phyloP scores from a whole-genome alignment of 1,140 invertebrate genomes.

The Cydia amplana region DNA sequence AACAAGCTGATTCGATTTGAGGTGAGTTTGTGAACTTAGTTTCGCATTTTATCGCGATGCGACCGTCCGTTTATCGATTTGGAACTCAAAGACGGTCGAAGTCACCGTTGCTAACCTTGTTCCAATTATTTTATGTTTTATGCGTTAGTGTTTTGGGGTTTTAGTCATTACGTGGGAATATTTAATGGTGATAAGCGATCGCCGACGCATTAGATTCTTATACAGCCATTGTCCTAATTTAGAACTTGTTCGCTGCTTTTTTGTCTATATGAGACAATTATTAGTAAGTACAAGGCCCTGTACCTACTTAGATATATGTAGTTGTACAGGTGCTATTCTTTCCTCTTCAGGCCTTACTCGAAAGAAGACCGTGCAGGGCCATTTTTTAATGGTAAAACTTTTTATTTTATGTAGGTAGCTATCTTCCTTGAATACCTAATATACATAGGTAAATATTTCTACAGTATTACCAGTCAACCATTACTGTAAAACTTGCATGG shows the following conservation, averaged over 20 bases:
- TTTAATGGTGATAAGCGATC: background rate
- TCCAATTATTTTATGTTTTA: slow-evolving; percentile 60
- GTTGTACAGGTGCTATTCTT: background rate
- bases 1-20: slow-evolving; percentile 70
- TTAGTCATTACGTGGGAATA: slow-evolving; percentile 3
- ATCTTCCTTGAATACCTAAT: too few species aligned
- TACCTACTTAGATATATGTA: background rate
- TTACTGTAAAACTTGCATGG: too few species aligned
- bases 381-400: too few species aligned
- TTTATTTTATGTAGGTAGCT: too few species aligned
- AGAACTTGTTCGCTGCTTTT: background rate
- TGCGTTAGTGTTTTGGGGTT: background rate
- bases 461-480: too few species aligned
- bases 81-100: slow-evolving; percentile 62
- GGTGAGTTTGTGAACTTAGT: slow-evolving; percentile 52
- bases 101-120: slow-evolving; percentile 62
- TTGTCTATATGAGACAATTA: background rate
- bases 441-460: too few species aligned
- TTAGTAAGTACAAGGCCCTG: background rate
- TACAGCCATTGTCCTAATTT: slow-evolving; percentile 1
- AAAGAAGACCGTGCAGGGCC: too few species aligned
- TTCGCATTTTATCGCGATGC: slow-evolving; percentile 46
- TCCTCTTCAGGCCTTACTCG: too few species aligned
- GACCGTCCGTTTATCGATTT: slow-evolving; percentile 64
- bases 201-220: background rate